Base-by-base conservation (phyloP, 2,113 vertebrate species). In the Dinomys branickii region DNA sequence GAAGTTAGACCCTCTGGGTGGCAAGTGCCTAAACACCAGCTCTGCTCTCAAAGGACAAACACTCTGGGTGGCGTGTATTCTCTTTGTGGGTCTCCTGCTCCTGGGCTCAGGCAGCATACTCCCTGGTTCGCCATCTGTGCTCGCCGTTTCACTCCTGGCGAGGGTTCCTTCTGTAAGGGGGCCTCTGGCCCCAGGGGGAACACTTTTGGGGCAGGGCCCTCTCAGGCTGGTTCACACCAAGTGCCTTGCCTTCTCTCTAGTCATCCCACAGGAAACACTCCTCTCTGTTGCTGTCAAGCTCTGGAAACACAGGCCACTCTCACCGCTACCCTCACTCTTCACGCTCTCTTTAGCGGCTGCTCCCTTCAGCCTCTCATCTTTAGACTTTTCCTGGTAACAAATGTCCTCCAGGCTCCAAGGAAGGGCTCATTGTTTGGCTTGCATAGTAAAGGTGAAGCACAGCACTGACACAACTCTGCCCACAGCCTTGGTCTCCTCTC, bases 241-340 rank as follows among this genome's bases (percentile, higher is more conserved):
- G 35, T 63, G 56, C 59, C 13, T 52, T n/a, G 65, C 44, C 5
- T 58, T 50, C 44, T 61, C 47, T 82, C 61, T n/a, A 26, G 1
- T 30, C 26, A 19, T 28, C 38, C 9, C 87, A 28, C 12, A 19
- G 19, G 19, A 96, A 59, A 50, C 52, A 56, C 50, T 73, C 54
- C 12, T 92, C 12, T n/a, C 30, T 35, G 85, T 93, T 61, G 54
- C 50, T 81, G 50, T 9, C 56, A n/a, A 13, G 7, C 12, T 81
- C 86, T 81, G 56, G 16, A 85, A 71, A 52, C 44, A 10, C 6
- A 26, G 19, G 63, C 24, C 0, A 0, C 47, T 90, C 44, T 16
- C 26, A 4, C 13, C 4, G 35, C 52, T 44, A 56, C 12, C 28
- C 13, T 35, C 3, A 4, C 2, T 12, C 71, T 7, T 52, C 0